Evolutionary conservation across 2,797 vertebrate species (phyloP), one percentile per base, ranked within the genome.

Genomic region (Molossus molossus): DNA sequence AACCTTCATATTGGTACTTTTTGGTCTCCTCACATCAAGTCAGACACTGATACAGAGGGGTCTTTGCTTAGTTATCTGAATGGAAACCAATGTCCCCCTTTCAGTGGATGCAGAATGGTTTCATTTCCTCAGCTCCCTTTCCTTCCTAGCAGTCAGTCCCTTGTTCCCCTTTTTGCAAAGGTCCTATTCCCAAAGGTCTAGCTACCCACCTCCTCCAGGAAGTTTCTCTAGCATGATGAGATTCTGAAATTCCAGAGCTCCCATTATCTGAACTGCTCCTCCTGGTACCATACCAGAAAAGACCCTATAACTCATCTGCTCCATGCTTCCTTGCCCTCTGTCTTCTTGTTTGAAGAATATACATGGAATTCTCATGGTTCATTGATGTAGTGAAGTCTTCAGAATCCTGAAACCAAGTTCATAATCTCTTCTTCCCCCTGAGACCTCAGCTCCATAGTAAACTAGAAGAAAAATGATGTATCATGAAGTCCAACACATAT

Each of bases 341-440:
- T 17, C 18, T 93, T 67, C 60, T 14, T 95, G 13, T 64, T 15
- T 64, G 27, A 87, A 77, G 55, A 84, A n/a, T 15, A 37, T 9
- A 27, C 13, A 6, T 13, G 29, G 23, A 80, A 40, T 60, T 91
- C 60, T 80, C 48, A 8, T 15, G n/a, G 23, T 29, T 86, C 53
- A 33, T 37, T 40, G 27, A 48, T 20, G 45, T 69, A 62, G 20
- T n/a, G 7, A 90, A 72, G 10, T 80, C 27, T 65, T 33, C 20
- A 62, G 77, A 95, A 75, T 67, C 75, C 48, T 50, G 21, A 89
- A 95, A 27, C 25, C 29, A 91, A 62, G 72, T 0, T 58, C 57
- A 4, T 72, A n/a, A 92, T 37, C 25, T 86, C 48, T 79, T 84
- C 29, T 92, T 93, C 12, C 40, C 29, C 27, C 29, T 33, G 53